Conservation (phyloP, 2,797 vertebrate genomes). For the Pipistrellus pipistrellus region DNA sequence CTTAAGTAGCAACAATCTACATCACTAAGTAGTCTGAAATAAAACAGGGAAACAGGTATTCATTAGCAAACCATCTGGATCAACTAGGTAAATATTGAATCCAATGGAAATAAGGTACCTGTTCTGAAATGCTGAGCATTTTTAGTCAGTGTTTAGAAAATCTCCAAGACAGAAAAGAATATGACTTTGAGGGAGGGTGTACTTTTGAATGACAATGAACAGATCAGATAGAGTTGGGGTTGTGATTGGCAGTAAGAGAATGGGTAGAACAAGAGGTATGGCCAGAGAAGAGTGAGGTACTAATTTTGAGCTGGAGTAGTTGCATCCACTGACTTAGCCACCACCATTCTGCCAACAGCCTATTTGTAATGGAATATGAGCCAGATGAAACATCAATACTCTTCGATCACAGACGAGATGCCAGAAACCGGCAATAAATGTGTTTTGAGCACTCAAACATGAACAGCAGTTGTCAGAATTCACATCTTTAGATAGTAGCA, state of each 20-base stretch:
- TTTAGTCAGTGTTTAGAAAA: background rate
- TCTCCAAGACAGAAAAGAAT: background rate
- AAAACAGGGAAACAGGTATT: background rate
- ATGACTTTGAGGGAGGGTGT: background rate
- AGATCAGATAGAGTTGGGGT: background rate
- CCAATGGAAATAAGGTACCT: background rate
- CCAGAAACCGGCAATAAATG: constrained; percentile 45
- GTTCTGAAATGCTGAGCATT: background rate
- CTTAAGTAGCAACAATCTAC: background rate
- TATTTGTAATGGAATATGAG: background rate
- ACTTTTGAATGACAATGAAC: background rate
- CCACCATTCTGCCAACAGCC: background rate
- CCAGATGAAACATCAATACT: background rate
- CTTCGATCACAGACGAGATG: background rate
- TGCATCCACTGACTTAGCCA: background rate
- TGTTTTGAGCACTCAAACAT: constrained; percentile 46
- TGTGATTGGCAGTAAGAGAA: background rate
- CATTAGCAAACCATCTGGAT: background rate
- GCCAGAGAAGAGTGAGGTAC: background rate
- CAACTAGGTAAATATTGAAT: constrained; percentile 22
- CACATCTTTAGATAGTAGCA: constrained; percentile 53
- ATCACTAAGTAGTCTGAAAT: background rate
- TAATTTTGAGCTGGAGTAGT: background rate
- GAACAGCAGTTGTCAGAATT: constrained; percentile 62
- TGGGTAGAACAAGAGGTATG: background rate